A percentile compares a stretch with the other conserved stretches of the same genome.
Evolutionary conservation across 1,140 invertebrate species (phyloP).

Genomic region (Anoplolepis gracilipes): DNA sequence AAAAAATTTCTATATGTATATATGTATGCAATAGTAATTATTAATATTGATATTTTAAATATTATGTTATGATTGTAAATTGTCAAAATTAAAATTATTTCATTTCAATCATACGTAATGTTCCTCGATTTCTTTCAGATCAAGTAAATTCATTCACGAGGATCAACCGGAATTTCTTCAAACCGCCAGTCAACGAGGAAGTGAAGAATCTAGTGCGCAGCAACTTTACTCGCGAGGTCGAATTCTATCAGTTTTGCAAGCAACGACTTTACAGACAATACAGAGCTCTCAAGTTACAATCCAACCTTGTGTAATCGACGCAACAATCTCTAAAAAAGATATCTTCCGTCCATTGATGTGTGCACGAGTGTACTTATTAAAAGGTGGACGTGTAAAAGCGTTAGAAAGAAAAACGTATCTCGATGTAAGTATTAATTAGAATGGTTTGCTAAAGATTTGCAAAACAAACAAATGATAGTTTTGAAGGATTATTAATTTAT

Average conservation of each 20-base stretch:
- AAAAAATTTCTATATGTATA: neutral
- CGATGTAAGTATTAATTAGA: neutral
- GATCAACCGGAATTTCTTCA: conserved; percentile 95
- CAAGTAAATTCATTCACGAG: conserved; percentile 91
- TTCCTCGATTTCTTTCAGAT: conserved; percentile 84
- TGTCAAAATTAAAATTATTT: neutral
- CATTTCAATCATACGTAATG: neutral
- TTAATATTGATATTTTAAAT: neutral
- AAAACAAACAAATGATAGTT: neutral
- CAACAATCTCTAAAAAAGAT: conserved; percentile 1
- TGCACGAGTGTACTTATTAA: conserved; percentile 11
- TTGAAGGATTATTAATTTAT: neutral
- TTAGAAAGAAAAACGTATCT: neutral
- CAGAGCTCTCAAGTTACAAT: conserved; percentile 87
- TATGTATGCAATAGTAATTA: too few relatives aligned
- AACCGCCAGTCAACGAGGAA: conserved; percentile 94
- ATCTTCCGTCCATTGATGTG: neutral
- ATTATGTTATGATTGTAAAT: neutral
- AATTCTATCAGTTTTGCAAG: conserved; percentile 96
- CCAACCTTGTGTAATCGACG: neutral
- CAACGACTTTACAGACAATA: conserved; percentile 94
- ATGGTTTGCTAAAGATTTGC: conserved; percentile 3
- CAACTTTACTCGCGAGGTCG: conserved; percentile 96
- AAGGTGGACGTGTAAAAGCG: neutral
- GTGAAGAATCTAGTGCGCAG: conserved; percentile 94